A percentile compares a stretch with the other conserved stretches of the same genome.
phyloP scores from a whole-genome alignment of 1,140 invertebrate species.

The Neotoxoptera formosana region DNA sequence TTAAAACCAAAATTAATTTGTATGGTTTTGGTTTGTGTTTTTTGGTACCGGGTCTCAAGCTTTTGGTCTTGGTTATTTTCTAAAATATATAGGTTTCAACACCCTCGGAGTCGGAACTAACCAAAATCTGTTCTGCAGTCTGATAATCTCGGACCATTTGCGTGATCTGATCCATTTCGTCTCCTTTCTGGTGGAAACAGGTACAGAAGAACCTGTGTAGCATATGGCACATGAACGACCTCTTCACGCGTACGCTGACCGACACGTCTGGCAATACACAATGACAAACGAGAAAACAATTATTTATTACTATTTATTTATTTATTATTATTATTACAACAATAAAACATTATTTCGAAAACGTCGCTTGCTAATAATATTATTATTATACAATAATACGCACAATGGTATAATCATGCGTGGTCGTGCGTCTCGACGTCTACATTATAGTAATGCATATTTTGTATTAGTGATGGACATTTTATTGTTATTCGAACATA shows the following conservation, averaged over 20 bases:
- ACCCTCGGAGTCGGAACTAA: conserved; percentile 64
- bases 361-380: neutral
- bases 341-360: neutral
- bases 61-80: neutral
- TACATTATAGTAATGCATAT: neutral
- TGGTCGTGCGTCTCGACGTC: neutral
- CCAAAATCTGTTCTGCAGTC: conserved; percentile 69
- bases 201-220: conserved; percentile 75
- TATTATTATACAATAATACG: neutral
- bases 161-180: conserved; percentile 67
- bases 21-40: neutral
- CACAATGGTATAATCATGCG: neutral
- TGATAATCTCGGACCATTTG: conserved; percentile 71
- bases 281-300: conserved; percentile 40
- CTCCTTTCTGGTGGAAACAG: conserved; percentile 73
- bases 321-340: neutral
- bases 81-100: neutral
- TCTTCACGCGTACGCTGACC: conserved; percentile 71
- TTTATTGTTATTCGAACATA: neutral
- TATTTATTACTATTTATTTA: neutral
- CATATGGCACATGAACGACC: conserved; percentile 73
- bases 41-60: neutral
- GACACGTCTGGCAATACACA: conserved; percentile 77
- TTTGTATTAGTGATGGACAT: neutral
- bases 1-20: no score